Evolutionary conservation across 2,888 invertebrate species (phyloP).

Genomic region (Parnassius apollo): DNA sequence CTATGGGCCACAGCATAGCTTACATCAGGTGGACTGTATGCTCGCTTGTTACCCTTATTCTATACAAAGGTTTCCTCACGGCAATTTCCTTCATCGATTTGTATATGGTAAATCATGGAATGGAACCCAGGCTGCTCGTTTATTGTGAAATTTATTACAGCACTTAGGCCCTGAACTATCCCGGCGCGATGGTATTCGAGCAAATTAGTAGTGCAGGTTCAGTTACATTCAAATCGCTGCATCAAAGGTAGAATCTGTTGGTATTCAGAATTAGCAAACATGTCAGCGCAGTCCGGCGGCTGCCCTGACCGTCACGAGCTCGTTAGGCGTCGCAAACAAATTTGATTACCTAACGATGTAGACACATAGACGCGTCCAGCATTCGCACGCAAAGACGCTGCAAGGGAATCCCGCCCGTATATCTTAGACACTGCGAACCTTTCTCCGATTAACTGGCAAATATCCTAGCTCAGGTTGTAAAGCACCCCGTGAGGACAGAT

Average conservation of each 20-base stretch:
- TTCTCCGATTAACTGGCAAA: neutral
- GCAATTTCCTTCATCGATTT: no score
- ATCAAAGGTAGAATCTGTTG: conserved; percentile 39
- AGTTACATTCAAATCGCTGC: conserved; percentile 23
- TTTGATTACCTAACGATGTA: conserved; percentile 74
- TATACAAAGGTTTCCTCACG: no score
- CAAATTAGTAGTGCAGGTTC: no score
- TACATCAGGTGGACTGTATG: no score
- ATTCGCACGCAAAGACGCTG: conserved; percentile 25
- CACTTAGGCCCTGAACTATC: no score
- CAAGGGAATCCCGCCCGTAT: conserved; percentile 23
- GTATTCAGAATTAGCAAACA: conserved; percentile 47
- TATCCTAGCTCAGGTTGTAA: conserved; percentile 11
- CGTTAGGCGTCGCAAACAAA: conserved; percentile 72
- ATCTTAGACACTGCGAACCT: neutral
- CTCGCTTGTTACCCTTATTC: no score
- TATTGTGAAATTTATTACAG: no score
- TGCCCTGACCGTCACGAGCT: conserved; percentile 50
- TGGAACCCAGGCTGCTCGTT: no score
- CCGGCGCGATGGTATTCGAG: no score
- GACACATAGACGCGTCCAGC: conserved; percentile 37
- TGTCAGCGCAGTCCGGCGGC: conserved; percentile 43
- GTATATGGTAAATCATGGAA: no score
- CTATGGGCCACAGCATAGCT: no score
- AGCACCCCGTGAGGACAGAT: conserved; percentile 10